phyloP scores from a whole-genome alignment of 92 coral and sea anemone species.

The Montipora capitata region DNA sequence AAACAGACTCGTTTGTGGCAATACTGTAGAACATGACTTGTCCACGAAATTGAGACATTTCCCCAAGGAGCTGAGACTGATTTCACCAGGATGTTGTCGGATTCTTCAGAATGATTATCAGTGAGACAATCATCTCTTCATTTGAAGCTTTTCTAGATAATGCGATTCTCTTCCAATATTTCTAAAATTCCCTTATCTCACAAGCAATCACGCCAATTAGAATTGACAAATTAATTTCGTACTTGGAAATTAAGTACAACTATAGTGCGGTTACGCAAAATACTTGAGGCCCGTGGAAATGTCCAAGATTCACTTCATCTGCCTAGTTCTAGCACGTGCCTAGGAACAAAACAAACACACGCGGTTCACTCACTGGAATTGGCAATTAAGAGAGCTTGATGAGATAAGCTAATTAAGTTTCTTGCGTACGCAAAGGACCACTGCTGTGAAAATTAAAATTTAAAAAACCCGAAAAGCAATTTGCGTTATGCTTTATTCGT shows the following conservation, averaged over 20 bases:
- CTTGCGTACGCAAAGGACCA: background rate
- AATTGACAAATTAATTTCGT: constrained; percentile 81
- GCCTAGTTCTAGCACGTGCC: constrained; percentile 86
- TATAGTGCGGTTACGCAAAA: constrained; percentile 51
- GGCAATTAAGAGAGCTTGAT: constrained; percentile 58
- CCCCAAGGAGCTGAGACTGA: too few species aligned
- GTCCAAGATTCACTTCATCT: constrained; percentile 68
- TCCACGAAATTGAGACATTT: too few species aligned
- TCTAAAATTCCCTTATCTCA: background rate
- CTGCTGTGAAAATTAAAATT: constrained; percentile 40
- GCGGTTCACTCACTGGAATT: background rate
- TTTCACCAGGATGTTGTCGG: too few species aligned
- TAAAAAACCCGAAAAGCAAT: background rate
- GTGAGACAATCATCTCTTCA: too few species aligned
- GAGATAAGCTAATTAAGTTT: constrained; percentile 72
- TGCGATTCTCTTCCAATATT: too few species aligned
- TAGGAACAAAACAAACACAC: constrained; percentile 9
- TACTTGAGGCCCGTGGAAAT: constrained; percentile 70
- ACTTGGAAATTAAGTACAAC: constrained; percentile 71
- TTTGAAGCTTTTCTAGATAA: too few species aligned
- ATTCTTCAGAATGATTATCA: too few species aligned
- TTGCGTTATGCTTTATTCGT: background rate
- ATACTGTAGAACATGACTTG: too few species aligned
- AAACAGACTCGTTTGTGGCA: too few species aligned
- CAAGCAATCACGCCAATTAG: constrained; percentile 36